Conservation (phyloP, 1,140 invertebrate genomes). For the Pogonomyrmex barbatus region DNA sequence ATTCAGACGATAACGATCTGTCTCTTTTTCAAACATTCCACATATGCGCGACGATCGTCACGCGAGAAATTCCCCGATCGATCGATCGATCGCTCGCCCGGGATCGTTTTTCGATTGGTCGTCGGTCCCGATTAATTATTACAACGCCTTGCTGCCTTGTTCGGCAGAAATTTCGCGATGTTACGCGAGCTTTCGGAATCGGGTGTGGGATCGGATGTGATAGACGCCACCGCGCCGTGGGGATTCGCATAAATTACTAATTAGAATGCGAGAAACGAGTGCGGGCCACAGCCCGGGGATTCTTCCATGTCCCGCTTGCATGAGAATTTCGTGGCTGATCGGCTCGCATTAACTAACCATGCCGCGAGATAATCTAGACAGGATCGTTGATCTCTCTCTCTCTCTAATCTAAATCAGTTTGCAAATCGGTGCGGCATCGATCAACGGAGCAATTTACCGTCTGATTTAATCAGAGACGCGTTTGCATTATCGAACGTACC, state of each 20-base stretch:
- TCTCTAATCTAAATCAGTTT: conserved; percentile 45
- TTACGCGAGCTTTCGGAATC: background rate
- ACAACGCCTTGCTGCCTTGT: background rate
- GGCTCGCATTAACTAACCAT: background rate
- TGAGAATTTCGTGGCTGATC: conserved; percentile 26
- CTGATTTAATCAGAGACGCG: background rate
- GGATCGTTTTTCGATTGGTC: conserved; percentile 12
- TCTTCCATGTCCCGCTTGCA: background rate
- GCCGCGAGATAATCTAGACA: background rate
- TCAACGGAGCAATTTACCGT: conserved; percentile 16
- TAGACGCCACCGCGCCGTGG: background rate
- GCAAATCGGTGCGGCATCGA: conserved; percentile 21
- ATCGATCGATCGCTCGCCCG: background rate
- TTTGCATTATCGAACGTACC: background rate
- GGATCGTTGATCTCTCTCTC: background rate
- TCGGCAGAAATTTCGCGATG: conserved; percentile 11
- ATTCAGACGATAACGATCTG: conserved; percentile 14
- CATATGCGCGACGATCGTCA: background rate
- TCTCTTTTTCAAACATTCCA: background rate
- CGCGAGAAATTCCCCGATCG: background rate
- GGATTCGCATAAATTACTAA: conserved; percentile 46
- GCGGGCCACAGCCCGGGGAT: background rate
- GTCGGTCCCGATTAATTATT: conserved; percentile 21
- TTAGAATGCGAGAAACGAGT: conserved; percentile 27
- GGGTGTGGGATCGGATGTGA: background rate